Conservation (phyloP, 2,797 vertebrate species). For the Botia kubotai region DNA sequence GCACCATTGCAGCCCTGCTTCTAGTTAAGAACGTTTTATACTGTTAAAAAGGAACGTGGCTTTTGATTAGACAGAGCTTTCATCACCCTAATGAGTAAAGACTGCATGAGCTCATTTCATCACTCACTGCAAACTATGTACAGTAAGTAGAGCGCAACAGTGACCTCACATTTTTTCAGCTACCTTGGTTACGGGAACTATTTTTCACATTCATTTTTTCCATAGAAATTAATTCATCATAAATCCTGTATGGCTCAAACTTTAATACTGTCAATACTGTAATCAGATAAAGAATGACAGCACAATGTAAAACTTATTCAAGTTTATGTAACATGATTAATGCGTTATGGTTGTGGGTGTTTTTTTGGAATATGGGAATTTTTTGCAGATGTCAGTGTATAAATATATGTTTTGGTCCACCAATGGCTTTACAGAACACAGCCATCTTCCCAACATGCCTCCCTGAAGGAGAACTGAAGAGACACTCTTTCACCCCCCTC, state of each 20-base stretch:
- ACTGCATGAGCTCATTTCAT: conserved; percentile 11
- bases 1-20: conserved; percentile 22
- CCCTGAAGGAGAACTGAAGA: conserved; percentile 30
- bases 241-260: no score
- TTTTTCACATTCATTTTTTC: neutral
- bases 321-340: neutral
- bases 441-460: conserved; percentile 44
- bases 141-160: neutral
- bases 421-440: neutral
- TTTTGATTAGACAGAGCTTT: conserved; percentile 43
- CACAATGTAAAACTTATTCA: no score
- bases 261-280: no score
- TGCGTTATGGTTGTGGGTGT: no score
- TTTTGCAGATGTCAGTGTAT: neutral
- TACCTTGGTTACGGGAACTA: neutral
- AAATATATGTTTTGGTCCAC: neutral
- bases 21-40: conserved; percentile 33
- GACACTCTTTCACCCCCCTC: conserved; percentile 16
- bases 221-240: neutral
- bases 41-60: conserved; percentile 34
- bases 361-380: neutral
- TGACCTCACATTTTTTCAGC: neutral
- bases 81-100: conserved; percentile 15
- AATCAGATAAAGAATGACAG: no score
- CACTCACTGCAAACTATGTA: neutral